A percentile compares a stretch with the other conserved stretches of the same genome.
Conservation (phyloP, 1,140 invertebrate species). For the Rhyacophila brunnea region DNA sequence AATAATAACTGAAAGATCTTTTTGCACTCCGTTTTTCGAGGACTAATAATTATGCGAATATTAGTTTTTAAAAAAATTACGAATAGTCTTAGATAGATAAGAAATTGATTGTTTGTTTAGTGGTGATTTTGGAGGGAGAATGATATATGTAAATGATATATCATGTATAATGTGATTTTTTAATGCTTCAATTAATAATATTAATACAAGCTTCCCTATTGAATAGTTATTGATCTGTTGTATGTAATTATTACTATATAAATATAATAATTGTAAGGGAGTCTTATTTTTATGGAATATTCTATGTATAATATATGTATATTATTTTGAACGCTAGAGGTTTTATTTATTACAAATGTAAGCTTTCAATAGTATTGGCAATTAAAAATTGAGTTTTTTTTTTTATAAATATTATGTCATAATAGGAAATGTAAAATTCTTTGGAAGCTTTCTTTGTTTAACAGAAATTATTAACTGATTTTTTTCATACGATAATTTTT, state of each 20-base stretch:
- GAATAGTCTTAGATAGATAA: conserved; percentile 1
- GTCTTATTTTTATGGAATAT: neutral
- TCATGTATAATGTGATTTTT: neutral
- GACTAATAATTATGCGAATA: too few species aligned
- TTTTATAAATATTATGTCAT: too few species aligned
- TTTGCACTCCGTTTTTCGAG: too few species aligned
- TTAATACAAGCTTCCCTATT: neutral
- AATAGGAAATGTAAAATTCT: too few species aligned
- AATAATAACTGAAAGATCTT: too few species aligned
- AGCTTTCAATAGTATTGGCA: too few species aligned
- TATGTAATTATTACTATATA: neutral
- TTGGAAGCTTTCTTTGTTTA: too few species aligned
- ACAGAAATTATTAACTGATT: too few species aligned
- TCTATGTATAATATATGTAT: neutral
- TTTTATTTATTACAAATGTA: neutral
- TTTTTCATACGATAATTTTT: too few species aligned
- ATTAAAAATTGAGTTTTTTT: too few species aligned
- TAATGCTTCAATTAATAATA: neutral
- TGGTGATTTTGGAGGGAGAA: neutral
- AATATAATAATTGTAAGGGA: neutral
- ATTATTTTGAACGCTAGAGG: neutral
- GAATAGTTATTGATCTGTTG: neutral
- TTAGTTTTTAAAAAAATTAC: too few species aligned
- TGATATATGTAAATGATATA: neutral
- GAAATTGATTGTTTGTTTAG: neutral